Conservation (phyloP, 2,888 invertebrate species). For the Cheilosia vernalis region DNA sequence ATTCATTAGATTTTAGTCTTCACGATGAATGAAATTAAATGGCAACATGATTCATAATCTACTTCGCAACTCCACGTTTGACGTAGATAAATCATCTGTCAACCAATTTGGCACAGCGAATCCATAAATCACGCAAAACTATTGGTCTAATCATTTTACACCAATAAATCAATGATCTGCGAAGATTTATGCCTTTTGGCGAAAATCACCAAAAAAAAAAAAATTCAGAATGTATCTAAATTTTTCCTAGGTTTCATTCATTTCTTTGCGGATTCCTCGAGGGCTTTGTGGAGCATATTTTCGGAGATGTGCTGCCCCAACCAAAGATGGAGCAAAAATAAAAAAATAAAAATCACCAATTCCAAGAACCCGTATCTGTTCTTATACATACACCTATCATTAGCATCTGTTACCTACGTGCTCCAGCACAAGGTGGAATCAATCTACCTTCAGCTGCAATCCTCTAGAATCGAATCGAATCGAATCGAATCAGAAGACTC, state of each 20-base stretch:
- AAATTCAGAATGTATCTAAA: neutral
- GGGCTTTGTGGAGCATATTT: conserved; percentile 29
- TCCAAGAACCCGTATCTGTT: conserved; percentile 46
- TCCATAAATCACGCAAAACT: conserved; percentile 59
- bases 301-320: neutral
- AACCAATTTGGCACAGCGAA: conserved; percentile 28
- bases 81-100: conserved; percentile 29
- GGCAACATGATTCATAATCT: too few relatives aligned
- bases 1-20: too few relatives aligned
- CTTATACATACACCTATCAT: conserved; percentile 60
- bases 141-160: conserved; percentile 54
- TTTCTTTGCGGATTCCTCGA: conserved; percentile 31
- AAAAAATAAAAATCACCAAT: conserved; percentile 11
- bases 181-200: conserved; percentile 56
- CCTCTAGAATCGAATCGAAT: conserved; percentile 14
- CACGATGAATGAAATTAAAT: too few relatives aligned
- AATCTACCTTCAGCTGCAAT: conserved; percentile 32
- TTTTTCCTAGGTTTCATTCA: conserved; percentile 12
- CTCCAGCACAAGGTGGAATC: conserved; percentile 47
- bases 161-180: conserved; percentile 59
- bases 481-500: neutral
- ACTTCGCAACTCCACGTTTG: neutral
- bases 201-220: conserved; percentile 8
- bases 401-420: conserved; percentile 55
- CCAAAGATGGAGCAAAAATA: neutral